Conservation (phyloP, 2,888 invertebrate species). For the Melanchra persicariae region DNA sequence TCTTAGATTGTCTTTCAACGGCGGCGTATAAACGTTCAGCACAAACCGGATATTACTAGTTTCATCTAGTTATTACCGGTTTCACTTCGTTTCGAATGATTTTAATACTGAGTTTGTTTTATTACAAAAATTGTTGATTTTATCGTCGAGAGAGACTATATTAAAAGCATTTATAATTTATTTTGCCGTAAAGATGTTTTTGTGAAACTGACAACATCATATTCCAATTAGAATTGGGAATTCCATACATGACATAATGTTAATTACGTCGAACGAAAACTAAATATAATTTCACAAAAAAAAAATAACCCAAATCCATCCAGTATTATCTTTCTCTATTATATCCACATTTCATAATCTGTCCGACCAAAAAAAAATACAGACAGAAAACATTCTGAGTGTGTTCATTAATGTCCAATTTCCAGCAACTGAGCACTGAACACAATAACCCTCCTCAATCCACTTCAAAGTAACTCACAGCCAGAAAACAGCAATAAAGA, state of each 20-base stretch:
- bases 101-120: conserved; percentile 9
- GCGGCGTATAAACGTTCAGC: conserved; percentile 4
- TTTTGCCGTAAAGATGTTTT: not conserved
- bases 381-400: not conserved
- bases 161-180: not conserved
- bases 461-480: conserved; percentile 25
- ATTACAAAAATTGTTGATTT: not conserved
- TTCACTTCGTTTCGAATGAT: not conserved
- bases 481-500: conserved; percentile 48
- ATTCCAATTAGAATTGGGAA: not conserved
- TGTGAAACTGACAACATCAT: not conserved
- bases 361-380: not conserved
- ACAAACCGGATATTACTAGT: conserved; percentile 34
- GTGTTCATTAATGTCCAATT: conserved; percentile 12
- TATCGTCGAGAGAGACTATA: not conserved
- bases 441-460: conserved; percentile 18
- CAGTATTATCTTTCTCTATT: too few relatives aligned
- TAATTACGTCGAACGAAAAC: not conserved
- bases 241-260: not conserved
- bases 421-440: not conserved
- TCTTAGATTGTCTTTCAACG: not conserved
- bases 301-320: too few relatives aligned
- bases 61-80: conserved; percentile 26
- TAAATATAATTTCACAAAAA: not conserved
- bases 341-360: too few relatives aligned